phyloP scores from a whole-genome alignment of 2,888 invertebrate genomes.

The Acanthosepion esculentum region DNA sequence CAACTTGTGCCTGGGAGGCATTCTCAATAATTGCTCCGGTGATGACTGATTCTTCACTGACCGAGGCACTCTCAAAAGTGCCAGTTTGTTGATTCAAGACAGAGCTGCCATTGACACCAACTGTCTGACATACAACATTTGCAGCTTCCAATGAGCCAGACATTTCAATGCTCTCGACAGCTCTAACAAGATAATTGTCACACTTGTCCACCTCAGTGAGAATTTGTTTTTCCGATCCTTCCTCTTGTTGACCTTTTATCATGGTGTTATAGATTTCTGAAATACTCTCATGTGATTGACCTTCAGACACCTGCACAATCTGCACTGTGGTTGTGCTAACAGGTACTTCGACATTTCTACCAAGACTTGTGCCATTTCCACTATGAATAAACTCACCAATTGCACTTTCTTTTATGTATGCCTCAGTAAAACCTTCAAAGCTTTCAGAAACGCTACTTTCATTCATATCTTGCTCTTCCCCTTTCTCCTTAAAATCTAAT shows the following conservation, averaged over 20 bases:
- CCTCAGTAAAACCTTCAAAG: not conserved
- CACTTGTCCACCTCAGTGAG: not conserved
- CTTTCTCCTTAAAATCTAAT: slow-evolving; percentile 33
- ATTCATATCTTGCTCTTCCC: not conserved
- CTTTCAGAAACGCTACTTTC: not conserved
- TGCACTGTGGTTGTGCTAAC: not conserved
- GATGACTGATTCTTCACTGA: not conserved
- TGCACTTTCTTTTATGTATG: not conserved
- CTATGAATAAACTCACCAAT: not conserved
- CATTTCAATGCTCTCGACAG: slow-evolving; percentile 6
- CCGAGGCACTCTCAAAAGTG: not conserved
- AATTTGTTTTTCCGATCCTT: not conserved
- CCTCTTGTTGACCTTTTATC: not conserved
- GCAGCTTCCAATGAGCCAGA: not conserved
- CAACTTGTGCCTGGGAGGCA: not conserved
- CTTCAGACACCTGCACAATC: not conserved
- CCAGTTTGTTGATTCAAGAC: not conserved
- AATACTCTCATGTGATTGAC: not conserved
- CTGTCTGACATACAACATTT: not conserved
- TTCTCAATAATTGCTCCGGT: not conserved
- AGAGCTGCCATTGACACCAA: not conserved
- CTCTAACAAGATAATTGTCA: not conserved
- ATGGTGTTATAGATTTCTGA: slow-evolving; percentile 40
- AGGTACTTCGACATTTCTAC: not conserved
- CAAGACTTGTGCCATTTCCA: not conserved